phyloP scores from a whole-genome alignment of 2,113 vertebrate species.

The rat (Rattus norvegicus) region DNA sequence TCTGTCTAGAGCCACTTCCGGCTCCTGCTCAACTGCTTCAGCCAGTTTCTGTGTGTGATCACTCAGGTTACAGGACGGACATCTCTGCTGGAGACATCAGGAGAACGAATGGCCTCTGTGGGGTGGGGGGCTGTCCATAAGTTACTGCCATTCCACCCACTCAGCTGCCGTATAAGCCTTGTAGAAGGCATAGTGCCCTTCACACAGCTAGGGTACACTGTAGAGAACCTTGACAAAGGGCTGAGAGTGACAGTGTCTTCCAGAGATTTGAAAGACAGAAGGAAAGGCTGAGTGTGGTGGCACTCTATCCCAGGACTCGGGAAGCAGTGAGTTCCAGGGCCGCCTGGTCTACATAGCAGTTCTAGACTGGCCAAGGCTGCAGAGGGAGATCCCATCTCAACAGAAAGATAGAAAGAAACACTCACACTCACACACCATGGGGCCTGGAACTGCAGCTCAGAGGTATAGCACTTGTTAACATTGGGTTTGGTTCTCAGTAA shows the following conservation, averaged over 20 bases:
- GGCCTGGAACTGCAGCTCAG: no score
- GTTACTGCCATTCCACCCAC: not conserved
- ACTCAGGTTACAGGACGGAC: not conserved
- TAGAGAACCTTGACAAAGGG: not conserved
- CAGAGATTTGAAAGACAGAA: not conserved
- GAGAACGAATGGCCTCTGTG: not conserved
- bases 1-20: not conserved
- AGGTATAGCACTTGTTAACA: no score
- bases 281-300: not conserved
- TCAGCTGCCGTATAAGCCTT: not conserved
- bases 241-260: not conserved
- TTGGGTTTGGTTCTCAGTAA: not conserved
- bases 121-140: no score
- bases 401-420: not conserved
- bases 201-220: fast-evolving
- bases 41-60: not conserved
- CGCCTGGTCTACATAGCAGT: not conserved
- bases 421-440: not conserved
- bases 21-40: no score
- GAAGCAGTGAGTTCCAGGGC: not conserved
- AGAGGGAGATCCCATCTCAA: not conserved
- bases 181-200: fast-evolving
- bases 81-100: not conserved
- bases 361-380: not conserved
- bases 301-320: not conserved